These are phyloP conservation scores for Oscheius myriophilus DNA, from an alignment of 2,888 invertebrate species.

Conservation along the genomic window DNA sequence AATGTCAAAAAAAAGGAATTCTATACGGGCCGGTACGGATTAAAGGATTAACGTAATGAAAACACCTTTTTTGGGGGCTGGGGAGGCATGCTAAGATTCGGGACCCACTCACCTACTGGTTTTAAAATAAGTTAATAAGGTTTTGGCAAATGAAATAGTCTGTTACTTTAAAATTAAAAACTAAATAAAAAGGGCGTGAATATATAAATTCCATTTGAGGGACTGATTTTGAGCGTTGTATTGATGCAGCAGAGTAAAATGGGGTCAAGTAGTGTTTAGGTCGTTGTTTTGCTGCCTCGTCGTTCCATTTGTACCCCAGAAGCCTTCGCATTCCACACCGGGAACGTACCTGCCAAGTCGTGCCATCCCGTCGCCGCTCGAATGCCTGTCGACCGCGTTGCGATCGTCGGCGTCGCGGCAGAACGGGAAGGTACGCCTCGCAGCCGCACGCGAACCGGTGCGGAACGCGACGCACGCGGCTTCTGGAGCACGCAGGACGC, in stretches of 20 bases:
- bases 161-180: too few species aligned
- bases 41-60: too few species aligned
- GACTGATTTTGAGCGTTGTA: not conserved
- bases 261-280: not conserved
- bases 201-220: slow-evolving; percentile 2
- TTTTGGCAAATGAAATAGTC: too few species aligned
- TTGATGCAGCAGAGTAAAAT: not conserved
- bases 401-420: slow-evolving; percentile 17
- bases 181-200: too few species aligned
- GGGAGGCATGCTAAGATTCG: too few species aligned
- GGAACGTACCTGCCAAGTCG: not conserved
- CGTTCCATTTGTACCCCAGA: too few species aligned
- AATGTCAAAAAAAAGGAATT: too few species aligned
- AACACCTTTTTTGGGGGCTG: too few species aligned
- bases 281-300: not conserved
- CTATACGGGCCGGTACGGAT: too few species aligned
- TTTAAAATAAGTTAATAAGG: too few species aligned
- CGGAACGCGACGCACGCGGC: slow-evolving; percentile 6
- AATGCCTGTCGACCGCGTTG: slow-evolving; percentile 4
- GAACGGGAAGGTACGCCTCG: slow-evolving; percentile 21
- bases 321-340: too few species aligned
- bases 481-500: slow-evolving; percentile 7
- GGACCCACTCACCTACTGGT: too few species aligned
- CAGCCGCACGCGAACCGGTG: slow-evolving; percentile 13
- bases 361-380: not conserved